A percentile compares a stretch with the other conserved stretches of the same genome.
phyloP scores from a whole-genome alignment of 2,113 vertebrate species.

The Struthidea cinerea region DNA sequence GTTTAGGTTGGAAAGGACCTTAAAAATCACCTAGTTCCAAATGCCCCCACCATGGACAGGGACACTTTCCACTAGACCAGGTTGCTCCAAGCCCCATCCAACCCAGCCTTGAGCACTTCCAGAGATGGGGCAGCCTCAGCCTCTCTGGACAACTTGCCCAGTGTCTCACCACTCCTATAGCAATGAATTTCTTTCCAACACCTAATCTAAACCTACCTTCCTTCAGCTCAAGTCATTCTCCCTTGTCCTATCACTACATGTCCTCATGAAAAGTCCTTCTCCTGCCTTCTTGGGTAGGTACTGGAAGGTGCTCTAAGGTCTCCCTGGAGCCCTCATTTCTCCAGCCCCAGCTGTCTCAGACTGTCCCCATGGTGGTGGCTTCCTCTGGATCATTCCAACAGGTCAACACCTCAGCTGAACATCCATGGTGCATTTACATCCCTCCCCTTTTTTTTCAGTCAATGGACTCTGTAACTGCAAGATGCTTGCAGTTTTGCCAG shows the following conservation, averaged over 20 bases:
- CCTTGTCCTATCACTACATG: background rate
- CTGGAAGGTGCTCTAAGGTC: background rate
- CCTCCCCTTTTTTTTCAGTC: rapidly evolving
- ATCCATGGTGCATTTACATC: background rate
- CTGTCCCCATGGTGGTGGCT: too few relatives aligned
- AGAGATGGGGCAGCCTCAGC: background rate
- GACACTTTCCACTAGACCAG: background rate
- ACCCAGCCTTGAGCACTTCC: background rate
- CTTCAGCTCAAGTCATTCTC: background rate
- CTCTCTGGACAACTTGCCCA: background rate
- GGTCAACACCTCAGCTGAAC: background rate
- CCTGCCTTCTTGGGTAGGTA: too few relatives aligned
- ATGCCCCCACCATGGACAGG: background rate
- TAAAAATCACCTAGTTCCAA: background rate
- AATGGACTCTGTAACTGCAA: background rate
- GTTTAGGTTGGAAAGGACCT: background rate
- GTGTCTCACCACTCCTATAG: background rate
- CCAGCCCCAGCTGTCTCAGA: background rate
- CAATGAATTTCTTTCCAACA: background rate
- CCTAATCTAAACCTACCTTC: background rate
- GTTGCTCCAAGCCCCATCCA: background rate
- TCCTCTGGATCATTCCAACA: background rate
- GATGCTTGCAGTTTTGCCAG: background rate
- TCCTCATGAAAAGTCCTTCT: background rate
- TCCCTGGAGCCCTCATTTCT: rapidly evolving